phyloP scores from a whole-genome alignment of 1,140 invertebrate genomes.

The Vollenhovia emeryi region DNA sequence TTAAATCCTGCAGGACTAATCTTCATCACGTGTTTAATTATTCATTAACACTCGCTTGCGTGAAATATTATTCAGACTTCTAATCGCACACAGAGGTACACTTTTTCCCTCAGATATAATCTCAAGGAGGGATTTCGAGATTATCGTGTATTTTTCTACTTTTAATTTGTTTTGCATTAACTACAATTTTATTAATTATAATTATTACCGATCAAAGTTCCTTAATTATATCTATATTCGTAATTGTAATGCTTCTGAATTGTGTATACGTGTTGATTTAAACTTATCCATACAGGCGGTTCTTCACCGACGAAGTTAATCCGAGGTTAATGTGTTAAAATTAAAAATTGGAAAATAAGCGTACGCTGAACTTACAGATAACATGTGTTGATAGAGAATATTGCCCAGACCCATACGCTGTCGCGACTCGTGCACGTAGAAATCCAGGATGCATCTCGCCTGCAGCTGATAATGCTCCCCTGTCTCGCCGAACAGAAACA shows the following conservation, averaged over 20 bases:
- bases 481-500: constrained; percentile 92
- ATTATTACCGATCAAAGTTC: neutral
- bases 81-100: neutral
- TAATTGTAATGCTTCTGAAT: neutral
- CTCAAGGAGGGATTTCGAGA: neutral
- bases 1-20: neutral
- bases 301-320: neutral
- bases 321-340: neutral
- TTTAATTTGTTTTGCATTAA: constrained; percentile 5
- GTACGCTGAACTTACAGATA: constrained; percentile 85
- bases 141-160: neutral
- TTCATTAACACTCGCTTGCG: neutral
- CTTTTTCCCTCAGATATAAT: neutral
- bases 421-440: constrained; percentile 92
- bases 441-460: constrained; percentile 94
- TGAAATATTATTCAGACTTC: neutral
- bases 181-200: neutral
- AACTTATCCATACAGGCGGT: neutral
- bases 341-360: neutral
- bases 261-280: neutral
- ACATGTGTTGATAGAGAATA: constrained; percentile 92
- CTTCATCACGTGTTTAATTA: neutral
- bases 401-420: constrained; percentile 93
- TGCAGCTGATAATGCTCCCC: constrained; percentile 90
- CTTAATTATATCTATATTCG: neutral